Evolutionary conservation across 2,113 vertebrate genomes (phyloP), one percentile per base, ranked within the genome.

Genomic region (Bambusicola thoracicus): DNA sequence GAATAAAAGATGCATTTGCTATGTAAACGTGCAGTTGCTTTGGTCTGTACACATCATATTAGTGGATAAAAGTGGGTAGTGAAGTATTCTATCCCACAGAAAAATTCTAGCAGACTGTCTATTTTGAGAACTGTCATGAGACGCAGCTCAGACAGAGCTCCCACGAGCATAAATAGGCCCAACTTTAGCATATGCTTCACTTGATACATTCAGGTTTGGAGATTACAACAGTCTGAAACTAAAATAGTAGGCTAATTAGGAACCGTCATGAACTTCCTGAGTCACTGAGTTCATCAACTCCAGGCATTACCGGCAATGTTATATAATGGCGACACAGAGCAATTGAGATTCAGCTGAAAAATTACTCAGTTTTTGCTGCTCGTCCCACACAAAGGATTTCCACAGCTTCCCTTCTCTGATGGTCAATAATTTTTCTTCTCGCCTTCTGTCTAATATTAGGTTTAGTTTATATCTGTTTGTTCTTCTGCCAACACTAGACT

Each of bases 361-460:
- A 61, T 96, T 94, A 86, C 83, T 96, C 83, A 90, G 51, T 56
- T 92, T 80, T 89, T 90, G 32, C 68, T 84, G 32, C 46, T 93
- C 77, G 48, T 93, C 88, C 77, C 81, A 87, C 21, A 0, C 17
- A 34, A 89, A 85, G 7, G 12, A 78, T 89, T 22, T 72, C 43
- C 58, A 61, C 69, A 81, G 7, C 36, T 66, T 78, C 69, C 41
- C 58, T 53, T 43, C 34, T 75, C 76, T 48, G 38, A 80, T 73
- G 22, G 68, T 88, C 72, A 82, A 61, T 51, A 59, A 15, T 59
- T 74, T 85, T 88, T 91, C 49, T 85, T 75, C 88, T 86, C 65
- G 56, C 92, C 86, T 86, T 40, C 74, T 75, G 69, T 25, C 58
- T 38, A 51, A 73, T 94, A 87, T 92, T 61, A 84, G 73, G 68